These are phyloP conservation scores for Erythrocercus mccallii DNA, from an alignment of 2,113 vertebrate species.

Conservation along the genomic window DNA sequence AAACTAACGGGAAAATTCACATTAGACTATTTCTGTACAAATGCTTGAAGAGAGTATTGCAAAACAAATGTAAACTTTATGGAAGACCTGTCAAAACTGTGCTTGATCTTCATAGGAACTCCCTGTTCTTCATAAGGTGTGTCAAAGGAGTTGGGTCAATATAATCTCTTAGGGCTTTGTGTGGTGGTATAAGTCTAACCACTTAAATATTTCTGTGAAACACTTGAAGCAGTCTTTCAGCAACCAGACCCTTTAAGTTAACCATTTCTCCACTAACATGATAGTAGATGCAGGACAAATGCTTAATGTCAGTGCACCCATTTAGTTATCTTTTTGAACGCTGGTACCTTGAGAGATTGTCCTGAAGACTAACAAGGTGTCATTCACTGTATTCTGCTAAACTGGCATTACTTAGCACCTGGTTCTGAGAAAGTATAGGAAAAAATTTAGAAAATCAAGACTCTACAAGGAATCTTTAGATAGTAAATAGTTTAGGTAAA, in stretches of 20 bases:
- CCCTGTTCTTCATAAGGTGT: fast-evolving
- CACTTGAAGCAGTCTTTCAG: not conserved
- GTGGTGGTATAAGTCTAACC: not conserved
- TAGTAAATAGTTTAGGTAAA: not conserved
- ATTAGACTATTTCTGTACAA: not conserved
- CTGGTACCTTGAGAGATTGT: not conserved
- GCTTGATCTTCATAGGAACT: not conserved
- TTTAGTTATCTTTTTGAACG: not conserved
- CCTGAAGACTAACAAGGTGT: not conserved
- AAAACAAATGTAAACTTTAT: not conserved
- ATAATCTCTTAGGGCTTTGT: not conserved
- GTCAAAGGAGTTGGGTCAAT: not conserved
- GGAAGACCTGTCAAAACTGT: not conserved
- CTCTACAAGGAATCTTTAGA: not conserved
- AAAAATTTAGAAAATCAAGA: not conserved
- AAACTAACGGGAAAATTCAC: not conserved
- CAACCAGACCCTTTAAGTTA: not conserved
- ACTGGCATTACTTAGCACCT: not conserved
- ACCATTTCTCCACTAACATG: fast-evolving
- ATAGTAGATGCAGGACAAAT: not conserved
- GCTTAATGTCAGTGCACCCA: not conserved
- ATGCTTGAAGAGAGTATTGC: not conserved
- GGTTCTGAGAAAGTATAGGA: not conserved
- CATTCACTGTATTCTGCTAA: not conserved
- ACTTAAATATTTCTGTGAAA: not conserved